Percentiles rank a stretch among this genome's conserved stretches.
Evolutionary conservation across 2,888 invertebrate species (phyloP).

Genomic region (Ichneumoninae sp.): DNA sequence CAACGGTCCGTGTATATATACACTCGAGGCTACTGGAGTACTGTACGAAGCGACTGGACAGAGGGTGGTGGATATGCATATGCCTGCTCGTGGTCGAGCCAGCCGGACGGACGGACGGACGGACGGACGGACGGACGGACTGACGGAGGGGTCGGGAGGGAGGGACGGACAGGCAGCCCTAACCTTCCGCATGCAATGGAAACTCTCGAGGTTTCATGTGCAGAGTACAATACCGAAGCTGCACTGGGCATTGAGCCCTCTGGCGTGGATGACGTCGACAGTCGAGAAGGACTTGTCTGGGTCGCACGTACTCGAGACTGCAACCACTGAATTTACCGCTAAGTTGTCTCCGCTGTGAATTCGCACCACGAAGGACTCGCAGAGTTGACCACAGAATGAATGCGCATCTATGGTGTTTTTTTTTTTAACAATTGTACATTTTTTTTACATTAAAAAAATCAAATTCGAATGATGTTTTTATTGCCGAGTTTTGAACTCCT

Average conservation of each 20-base stretch:
- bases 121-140: slow-evolving; percentile 11
- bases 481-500: too few relatives aligned
- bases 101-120: neutral
- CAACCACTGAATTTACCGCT: neutral
- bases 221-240: slow-evolving; percentile 23
- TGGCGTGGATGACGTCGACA: slow-evolving; percentile 4
- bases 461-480: too few relatives aligned
- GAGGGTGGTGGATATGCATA: slow-evolving; percentile 11
- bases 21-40: slow-evolving; percentile 44
- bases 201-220: slow-evolving; percentile 52
- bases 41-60: slow-evolving; percentile 4
- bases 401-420: too few relatives aligned
- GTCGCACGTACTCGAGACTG: slow-evolving; percentile 1
- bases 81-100: slow-evolving; percentile 13
- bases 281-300: neutral
- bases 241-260: slow-evolving; percentile 12
- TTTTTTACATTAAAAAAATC: too few relatives aligned
- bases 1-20: slow-evolving; percentile 53
- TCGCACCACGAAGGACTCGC: neutral
- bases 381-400: neutral
- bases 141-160: neutral
- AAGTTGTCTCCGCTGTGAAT: neutral
- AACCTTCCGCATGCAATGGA: slow-evolving; percentile 48
- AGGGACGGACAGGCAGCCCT: slow-evolving; percentile 8
- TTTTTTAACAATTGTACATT: neutral